These are phyloP conservation scores for Tetragonisca angustula DNA, from an alignment of 2,888 invertebrate species.

Conservation along the genomic window DNA sequence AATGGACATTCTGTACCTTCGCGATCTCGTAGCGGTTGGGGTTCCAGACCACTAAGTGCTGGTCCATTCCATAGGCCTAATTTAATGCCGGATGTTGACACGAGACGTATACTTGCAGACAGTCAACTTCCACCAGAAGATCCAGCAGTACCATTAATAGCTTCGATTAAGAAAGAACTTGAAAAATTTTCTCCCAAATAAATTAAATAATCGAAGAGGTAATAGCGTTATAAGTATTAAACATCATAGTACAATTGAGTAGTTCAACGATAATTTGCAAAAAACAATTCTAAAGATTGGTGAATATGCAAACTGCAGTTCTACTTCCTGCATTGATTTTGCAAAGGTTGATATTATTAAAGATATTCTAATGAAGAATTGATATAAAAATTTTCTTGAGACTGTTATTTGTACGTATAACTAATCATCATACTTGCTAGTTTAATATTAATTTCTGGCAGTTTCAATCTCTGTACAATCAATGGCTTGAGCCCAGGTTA, in stretches of 20 bases:
- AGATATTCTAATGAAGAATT: background rate
- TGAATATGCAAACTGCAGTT: conserved; percentile 10
- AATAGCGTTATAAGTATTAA: background rate
- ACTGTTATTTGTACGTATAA: background rate
- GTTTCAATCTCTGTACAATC: background rate
- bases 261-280: background rate
- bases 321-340: background rate
- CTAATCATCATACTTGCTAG: background rate
- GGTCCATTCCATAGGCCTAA: conserved; percentile 87
- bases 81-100: conserved; percentile 84
- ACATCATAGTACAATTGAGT: background rate
- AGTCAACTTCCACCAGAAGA: conserved; percentile 87
- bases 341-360: background rate
- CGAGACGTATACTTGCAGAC: conserved; percentile 86
- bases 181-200: conserved; percentile 75
- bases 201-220: conserved; percentile 16
- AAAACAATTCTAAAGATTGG: background rate
- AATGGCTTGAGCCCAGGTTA: background rate
- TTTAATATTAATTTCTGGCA: background rate
- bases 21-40: conserved; percentile 80
- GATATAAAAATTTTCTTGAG: background rate
- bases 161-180: conserved; percentile 92
- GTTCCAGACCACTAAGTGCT: conserved; percentile 87
- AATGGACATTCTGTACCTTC: conserved; percentile 71
- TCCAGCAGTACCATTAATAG: conserved; percentile 93